These are phyloP conservation scores for Drosophila santomea DNA, from an alignment of 1,140 invertebrate species.

Conservation along the genomic window DNA sequence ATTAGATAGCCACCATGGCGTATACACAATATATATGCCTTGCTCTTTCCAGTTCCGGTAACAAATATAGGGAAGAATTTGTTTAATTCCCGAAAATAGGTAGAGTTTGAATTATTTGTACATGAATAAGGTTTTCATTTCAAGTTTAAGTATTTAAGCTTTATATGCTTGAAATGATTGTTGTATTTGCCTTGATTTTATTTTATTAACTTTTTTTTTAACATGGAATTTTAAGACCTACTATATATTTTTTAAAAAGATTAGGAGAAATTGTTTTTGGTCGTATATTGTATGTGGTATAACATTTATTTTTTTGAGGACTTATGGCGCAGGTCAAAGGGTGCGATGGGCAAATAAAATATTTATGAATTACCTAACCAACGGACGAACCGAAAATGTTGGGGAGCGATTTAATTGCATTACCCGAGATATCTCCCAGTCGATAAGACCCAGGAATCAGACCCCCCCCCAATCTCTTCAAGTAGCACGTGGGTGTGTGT, in stretches of 20 bases:
- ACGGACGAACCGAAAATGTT: slow-evolving; percentile 46
- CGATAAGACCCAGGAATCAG: slow-evolving; percentile 57
- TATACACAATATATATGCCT: slow-evolving; percentile 67
- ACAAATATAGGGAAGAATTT: not conserved
- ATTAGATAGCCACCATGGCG: slow-evolving; percentile 57
- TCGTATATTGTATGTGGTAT: not conserved
- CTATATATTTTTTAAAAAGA: too few relatives aligned
- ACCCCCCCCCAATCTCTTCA: slow-evolving; percentile 13
- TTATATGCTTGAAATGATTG: too few relatives aligned
- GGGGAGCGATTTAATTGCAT: slow-evolving; percentile 76
- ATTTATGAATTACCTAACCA: slow-evolving; percentile 74
- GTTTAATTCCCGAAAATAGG: too few relatives aligned
- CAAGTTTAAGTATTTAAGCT: too few relatives aligned
- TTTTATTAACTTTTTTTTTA: too few relatives aligned
- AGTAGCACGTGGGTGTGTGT: slow-evolving; percentile 25
- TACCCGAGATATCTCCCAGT: slow-evolving; percentile 61
- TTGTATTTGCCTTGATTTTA: too few relatives aligned
- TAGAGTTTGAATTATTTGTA: too few relatives aligned
- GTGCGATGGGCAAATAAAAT: slow-evolving; percentile 77
- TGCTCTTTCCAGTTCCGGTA: not conserved
- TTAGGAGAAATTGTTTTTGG: too few relatives aligned
- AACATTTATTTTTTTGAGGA: slow-evolving; percentile 15
- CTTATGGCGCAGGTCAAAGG: slow-evolving; percentile 56
- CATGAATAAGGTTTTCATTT: too few relatives aligned
- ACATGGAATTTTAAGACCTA: too few relatives aligned